Percentiles rank a stretch among this genome's conserved stretches.
These are phyloP conservation scores for Holothuria scabra DNA, from an alignment of 53 echinoderm and acorn worm genomes.

Conservation along the genomic window DNA sequence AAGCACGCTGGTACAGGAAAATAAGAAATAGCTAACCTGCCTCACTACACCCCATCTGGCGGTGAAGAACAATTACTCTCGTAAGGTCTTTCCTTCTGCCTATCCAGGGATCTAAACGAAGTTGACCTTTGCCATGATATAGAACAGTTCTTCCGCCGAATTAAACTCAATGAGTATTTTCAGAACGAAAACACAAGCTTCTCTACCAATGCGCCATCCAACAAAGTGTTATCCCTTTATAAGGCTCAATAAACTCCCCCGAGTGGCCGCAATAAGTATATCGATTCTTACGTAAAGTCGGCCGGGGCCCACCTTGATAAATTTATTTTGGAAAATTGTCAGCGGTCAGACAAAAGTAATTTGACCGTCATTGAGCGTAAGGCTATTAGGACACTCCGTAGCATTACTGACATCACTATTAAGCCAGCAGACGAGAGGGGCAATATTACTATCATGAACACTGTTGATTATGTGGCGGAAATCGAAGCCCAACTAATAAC, in stretches of 20 bases:
- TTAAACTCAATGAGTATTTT: background rate
- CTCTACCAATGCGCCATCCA: background rate
- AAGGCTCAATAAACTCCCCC: background rate
- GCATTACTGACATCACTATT: background rate
- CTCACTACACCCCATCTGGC: too few relatives aligned
- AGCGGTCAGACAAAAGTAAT: background rate
- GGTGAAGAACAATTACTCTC: background rate
- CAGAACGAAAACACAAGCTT: background rate
- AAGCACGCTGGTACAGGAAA: too few relatives aligned
- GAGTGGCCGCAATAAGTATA: background rate
- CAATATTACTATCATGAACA: constrained; percentile 1
- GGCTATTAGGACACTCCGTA: background rate
- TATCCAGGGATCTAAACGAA: background rate
- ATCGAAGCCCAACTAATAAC: background rate
- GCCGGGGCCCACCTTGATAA: background rate
- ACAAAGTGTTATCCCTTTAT: background rate
- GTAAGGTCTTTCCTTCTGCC: background rate
- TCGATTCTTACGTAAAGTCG: background rate
- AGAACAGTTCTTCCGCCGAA: background rate
- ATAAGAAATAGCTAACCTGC: too few relatives aligned
- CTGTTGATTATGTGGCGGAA: background rate
- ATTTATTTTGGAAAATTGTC: background rate
- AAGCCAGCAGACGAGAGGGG: constrained; percentile 17
- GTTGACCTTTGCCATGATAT: background rate
- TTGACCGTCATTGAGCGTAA: background rate